phyloP scores from a whole-genome alignment of 2,113 vertebrate species.

The Cyprinodon variegatus region DNA sequence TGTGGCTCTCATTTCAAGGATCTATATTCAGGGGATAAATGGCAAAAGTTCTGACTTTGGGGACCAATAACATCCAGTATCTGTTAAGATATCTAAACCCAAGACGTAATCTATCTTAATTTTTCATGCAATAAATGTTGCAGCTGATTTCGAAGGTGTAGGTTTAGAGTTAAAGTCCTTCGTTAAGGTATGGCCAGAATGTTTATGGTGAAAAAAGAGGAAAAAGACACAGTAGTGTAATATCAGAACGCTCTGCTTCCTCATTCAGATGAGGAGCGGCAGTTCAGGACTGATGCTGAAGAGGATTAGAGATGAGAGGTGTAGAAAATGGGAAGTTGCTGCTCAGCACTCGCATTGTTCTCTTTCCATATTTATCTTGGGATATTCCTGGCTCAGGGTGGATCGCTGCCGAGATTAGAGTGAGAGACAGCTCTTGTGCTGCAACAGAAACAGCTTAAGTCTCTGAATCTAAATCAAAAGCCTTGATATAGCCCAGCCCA shows the following conservation, averaged over 20 bases:
- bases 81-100: constrained; percentile 39
- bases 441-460: constrained; percentile 78
- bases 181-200: constrained; percentile 50
- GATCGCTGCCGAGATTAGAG: constrained; percentile 83
- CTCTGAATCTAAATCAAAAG: constrained; percentile 73
- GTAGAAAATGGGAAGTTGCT: constrained; percentile 76
- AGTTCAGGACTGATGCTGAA: constrained; percentile 74
- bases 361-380: constrained; percentile 83
- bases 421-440: constrained; percentile 74
- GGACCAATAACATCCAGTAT: constrained; percentile 41
- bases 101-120: constrained; percentile 50
- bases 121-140: constrained; percentile 29
- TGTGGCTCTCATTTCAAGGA: constrained; percentile 22
- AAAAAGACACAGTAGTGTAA: constrained; percentile 60
- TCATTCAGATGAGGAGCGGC: constrained; percentile 74
- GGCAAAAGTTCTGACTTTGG: constrained; percentile 38
- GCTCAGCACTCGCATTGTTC: constrained; percentile 83
- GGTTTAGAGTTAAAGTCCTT: constrained; percentile 18
- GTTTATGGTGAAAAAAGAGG: constrained; percentile 54
- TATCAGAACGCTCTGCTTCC: constrained; percentile 64
- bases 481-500: constrained; percentile 58
- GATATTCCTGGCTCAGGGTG: constrained; percentile 82
- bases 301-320: constrained; percentile 77
- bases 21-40: constrained; percentile 29
- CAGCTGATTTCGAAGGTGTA: constrained; percentile 47